Percentiles rank a stretch among this genome's conserved stretches.
Conservation (phyloP, 2,113 vertebrate genomes). For the Brachyhypopomus gauderio region DNA sequence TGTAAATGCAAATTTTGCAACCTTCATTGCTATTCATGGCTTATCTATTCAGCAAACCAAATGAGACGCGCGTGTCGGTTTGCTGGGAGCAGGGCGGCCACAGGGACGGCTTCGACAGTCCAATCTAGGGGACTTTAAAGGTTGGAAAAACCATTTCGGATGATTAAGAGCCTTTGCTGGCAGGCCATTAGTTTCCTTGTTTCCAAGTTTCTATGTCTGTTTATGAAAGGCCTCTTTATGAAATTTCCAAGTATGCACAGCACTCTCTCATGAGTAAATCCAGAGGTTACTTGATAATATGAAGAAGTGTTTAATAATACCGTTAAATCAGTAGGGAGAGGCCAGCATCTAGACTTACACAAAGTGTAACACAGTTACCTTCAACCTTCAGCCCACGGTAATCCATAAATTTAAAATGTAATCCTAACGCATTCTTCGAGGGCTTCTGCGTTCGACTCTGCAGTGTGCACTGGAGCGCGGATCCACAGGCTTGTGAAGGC, state of each 20-base stretch:
- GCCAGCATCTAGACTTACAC: too few relatives aligned
- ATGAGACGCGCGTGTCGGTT: background rate
- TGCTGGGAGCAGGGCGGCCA: background rate
- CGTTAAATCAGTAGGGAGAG: too few relatives aligned
- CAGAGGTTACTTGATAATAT: too few relatives aligned
- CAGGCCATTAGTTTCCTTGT: background rate
- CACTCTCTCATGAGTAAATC: too few relatives aligned
- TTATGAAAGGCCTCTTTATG: too few relatives aligned
- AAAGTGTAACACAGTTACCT: background rate
- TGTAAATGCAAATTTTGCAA: conserved; percentile 23
- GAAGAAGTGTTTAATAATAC: too few relatives aligned
- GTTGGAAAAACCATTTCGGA: conserved; percentile 2
- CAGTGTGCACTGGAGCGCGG: background rate
- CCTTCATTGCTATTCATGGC: conserved; percentile 4
- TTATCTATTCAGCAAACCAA: conserved; percentile 23
- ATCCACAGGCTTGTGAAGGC: background rate
- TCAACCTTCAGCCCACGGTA: background rate
- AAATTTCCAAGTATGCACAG: too few relatives aligned
- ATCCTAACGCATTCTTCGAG: too few relatives aligned
- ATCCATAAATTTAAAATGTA: too few relatives aligned
- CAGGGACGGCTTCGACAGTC: background rate
- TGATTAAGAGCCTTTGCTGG: background rate
- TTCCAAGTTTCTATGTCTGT: too few relatives aligned
- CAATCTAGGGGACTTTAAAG: background rate
- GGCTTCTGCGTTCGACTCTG: background rate